Evolutionary conservation across 1,140 invertebrate genomes (phyloP).

Genomic region (Hycleus cichorii): DNA sequence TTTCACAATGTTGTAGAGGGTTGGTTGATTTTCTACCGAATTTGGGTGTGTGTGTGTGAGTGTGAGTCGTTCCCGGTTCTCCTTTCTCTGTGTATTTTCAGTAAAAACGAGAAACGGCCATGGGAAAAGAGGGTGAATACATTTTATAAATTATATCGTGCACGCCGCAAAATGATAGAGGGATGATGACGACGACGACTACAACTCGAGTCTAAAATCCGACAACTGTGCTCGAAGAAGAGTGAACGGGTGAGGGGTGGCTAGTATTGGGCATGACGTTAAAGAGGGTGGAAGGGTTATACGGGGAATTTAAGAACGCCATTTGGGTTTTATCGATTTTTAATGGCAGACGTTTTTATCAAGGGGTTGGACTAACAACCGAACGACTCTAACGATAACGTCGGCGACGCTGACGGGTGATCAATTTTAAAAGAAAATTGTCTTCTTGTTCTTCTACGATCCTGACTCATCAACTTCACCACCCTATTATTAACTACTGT

Average conservation of each 20-base stretch:
- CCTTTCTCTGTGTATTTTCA: no score
- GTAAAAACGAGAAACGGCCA: no score
- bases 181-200: no score
- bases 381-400: neutral
- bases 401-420: neutral
- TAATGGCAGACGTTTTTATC: slow-evolving; percentile 21
- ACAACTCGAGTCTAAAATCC: neutral
- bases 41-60: no score
- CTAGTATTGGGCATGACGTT: no score
- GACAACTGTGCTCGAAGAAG: no score
- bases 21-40: no score
- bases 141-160: slow-evolving; percentile 35
- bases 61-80: slow-evolving; percentile 8
- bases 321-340: slow-evolving; percentile 37
- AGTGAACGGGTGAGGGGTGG: no score
- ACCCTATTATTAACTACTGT: no score
- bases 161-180: neutral
- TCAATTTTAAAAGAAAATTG: neutral
- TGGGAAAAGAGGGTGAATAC: slow-evolving; percentile 26
- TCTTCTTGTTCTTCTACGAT: no score
- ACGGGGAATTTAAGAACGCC: slow-evolving; percentile 30
- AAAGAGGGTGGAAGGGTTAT: no score
- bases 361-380: neutral
- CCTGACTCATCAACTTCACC: no score
- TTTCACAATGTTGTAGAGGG: slow-evolving; percentile 21